Conservation (phyloP, 1,140 invertebrate genomes). For the Harpegnathos saltator region DNA sequence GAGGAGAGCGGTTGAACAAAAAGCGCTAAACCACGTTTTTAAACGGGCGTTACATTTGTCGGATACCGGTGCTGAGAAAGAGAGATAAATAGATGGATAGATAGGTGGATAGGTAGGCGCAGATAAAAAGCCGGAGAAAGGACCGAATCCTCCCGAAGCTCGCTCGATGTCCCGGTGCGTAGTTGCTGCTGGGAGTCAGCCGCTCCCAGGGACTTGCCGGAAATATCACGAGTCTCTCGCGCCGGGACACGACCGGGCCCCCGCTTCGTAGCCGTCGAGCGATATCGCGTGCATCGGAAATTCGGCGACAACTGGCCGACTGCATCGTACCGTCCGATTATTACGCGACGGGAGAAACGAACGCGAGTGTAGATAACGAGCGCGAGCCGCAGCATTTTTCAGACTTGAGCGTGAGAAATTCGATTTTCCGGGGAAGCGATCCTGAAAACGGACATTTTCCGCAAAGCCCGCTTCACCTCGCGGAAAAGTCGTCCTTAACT, state of each 20-base stretch:
- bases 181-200: background rate
- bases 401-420: no score
- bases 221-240: slow-evolving; percentile 59
- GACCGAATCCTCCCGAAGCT: slow-evolving; percentile 22
- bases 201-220: slow-evolving; percentile 30
- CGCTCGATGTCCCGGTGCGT: background rate
- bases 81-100: no score
- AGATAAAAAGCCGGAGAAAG: no score
- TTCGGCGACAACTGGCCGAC: background rate
- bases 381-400: no score
- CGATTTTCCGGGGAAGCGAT: no score
- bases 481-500: no score
- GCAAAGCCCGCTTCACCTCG: no score
- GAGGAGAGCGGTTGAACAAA: slow-evolving; percentile 50
- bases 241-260: background rate
- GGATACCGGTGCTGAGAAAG: slow-evolving; percentile 71
- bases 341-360: no score
- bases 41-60: slow-evolving; percentile 77
- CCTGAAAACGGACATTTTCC: no score
- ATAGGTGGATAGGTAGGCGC: no score
- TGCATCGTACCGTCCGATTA: no score
- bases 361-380: no score
- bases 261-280: background rate
- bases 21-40: slow-evolving; percentile 76
- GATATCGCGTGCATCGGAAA: background rate